phyloP scores from a whole-genome alignment of 2,797 vertebrate species.

The Tapera naevia region DNA sequence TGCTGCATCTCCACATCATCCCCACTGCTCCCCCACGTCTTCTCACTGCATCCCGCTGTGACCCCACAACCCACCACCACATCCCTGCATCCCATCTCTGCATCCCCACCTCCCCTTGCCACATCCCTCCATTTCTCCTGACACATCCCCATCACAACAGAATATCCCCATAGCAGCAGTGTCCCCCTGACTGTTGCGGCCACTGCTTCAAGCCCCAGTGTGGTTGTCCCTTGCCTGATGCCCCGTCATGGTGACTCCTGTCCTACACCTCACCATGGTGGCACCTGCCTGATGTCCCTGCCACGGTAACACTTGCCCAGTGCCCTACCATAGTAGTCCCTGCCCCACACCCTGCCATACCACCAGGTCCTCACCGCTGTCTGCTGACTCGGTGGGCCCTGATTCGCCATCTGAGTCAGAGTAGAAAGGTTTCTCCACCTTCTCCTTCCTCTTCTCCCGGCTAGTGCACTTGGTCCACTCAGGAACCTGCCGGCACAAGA shows the following conservation, averaged over 20 bases:
- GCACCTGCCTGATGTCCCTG: neutral
- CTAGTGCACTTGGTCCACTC: conserved; percentile 98
- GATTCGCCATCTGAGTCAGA: conserved; percentile 97
- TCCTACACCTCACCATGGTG: neutral
- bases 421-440: conserved; percentile 96
- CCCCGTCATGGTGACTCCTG: neutral
- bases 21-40: neutral
- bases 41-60: neutral
- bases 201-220: neutral
- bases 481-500: conserved; percentile 83
- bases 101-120: neutral
- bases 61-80: neutral
- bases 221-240: neutral
- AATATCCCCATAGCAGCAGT: neutral
- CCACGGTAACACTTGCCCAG: neutral
- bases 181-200: neutral
- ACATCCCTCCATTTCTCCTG: too few relatives aligned
- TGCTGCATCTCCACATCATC: neutral
- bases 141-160: neutral
- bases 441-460: conserved; percentile 97
- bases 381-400: conserved; percentile 94
- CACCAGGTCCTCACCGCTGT: conserved; percentile 84
- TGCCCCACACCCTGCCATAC: neutral
- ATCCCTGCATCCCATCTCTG: neutral
- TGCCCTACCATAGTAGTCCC: too few relatives aligned